Conservation (phyloP, 1,140 invertebrate genomes). For the Hyles euphorbiae region DNA sequence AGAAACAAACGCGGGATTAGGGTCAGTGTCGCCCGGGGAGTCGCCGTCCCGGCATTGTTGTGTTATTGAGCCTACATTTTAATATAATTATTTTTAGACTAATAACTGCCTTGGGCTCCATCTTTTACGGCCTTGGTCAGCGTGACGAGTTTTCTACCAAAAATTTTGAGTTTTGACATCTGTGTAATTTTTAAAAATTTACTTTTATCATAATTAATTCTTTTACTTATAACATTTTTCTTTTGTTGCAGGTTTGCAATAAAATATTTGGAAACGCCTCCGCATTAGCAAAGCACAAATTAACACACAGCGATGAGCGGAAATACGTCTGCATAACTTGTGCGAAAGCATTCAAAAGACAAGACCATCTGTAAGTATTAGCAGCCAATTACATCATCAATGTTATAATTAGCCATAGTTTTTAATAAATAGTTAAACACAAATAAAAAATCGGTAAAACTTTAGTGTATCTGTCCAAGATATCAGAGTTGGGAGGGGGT, state of each 20-base stretch:
- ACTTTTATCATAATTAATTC: not conserved
- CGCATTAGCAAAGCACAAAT: constrained; percentile 97
- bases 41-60: constrained; percentile 16
- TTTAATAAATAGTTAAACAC: too few relatives aligned
- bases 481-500: too few relatives aligned
- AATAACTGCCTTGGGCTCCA: constrained; percentile 10
- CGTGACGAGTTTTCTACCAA: not conserved
- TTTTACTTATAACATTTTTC: constrained; percentile 5
- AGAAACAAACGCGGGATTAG: constrained; percentile 44
- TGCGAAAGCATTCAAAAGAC: constrained; percentile 97
- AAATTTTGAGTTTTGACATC: too few relatives aligned
- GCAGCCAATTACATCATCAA: constrained; percentile 1
- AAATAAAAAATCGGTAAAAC: too few relatives aligned
- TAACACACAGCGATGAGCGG: constrained; percentile 98
- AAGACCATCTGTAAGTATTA: constrained; percentile 96
- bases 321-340: constrained; percentile 97
- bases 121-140: not conserved
- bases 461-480: too few relatives aligned
- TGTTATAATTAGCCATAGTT: not conserved
- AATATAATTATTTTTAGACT: constrained; percentile 24
- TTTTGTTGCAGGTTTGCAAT: constrained; percentile 86
- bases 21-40: constrained; percentile 32
- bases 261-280: constrained; percentile 98
- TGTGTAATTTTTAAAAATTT: too few relatives aligned
- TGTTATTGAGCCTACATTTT: constrained; percentile 25